These are phyloP conservation scores for Setipinna tenuifilis DNA, from an alignment of 2,797 vertebrate genomes.

Conservation along the genomic window DNA sequence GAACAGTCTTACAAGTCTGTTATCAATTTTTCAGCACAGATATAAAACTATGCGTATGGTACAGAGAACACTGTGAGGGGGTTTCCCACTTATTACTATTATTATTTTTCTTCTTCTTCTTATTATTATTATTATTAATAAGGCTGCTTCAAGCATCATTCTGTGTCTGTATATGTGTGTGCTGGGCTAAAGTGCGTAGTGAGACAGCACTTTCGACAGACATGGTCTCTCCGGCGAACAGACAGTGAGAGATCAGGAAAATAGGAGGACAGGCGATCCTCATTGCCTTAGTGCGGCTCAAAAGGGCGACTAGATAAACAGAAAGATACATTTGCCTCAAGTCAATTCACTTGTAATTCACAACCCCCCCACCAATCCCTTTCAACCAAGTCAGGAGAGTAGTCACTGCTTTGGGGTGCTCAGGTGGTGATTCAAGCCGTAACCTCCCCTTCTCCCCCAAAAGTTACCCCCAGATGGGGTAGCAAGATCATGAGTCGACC, in stretches of 20 bases:
- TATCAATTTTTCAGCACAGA: neutral
- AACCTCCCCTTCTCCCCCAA: neutral
- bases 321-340: neutral
- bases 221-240: neutral
- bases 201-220: neutral
- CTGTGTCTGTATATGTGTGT: neutral
- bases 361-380: neutral
- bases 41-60: neutral
- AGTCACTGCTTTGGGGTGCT: too few species aligned
- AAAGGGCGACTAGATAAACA: neutral
- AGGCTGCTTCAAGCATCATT: neutral
- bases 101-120: too few species aligned
- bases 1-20: neutral
- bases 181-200: neutral
- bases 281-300: neutral
- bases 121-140: neutral
- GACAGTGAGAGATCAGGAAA: neutral
- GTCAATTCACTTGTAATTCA: neutral
- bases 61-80: neutral
- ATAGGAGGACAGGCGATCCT: neutral
- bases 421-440: too few species aligned
- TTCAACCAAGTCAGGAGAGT: too few species aligned
- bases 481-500: neutral
- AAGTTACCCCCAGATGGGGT: neutral
- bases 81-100: neutral